Evolutionary conservation across 2,113 vertebrate species (phyloP).

Genomic region (Trogon surrucura): DNA sequence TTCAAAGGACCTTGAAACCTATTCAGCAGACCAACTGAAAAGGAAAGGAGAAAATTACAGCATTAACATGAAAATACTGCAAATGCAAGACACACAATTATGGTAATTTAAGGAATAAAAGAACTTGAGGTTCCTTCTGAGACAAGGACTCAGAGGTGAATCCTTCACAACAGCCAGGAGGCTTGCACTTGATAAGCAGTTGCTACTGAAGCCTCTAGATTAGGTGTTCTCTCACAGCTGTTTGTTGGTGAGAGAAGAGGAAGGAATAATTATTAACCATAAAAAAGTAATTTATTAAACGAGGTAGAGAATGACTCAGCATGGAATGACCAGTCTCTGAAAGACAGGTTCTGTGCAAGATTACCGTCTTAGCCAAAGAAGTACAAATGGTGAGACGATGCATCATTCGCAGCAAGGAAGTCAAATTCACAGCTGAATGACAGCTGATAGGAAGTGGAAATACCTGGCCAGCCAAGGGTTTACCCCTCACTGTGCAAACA

Average conservation of each 20-base stretch:
- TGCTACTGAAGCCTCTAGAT: neutral
- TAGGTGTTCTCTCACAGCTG: neutral
- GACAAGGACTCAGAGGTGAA: neutral
- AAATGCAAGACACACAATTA: conserved; percentile 14
- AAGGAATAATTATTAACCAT: neutral
- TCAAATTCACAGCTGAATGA: fast-evolving
- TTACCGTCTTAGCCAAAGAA: neutral
- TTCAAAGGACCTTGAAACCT: conserved; percentile 22
- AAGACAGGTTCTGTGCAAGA: neutral
- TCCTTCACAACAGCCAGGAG: neutral
- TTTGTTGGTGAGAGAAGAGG: neutral
- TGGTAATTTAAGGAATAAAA: conserved; percentile 31
- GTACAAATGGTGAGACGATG: fast-evolving
- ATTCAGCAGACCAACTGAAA: neutral
- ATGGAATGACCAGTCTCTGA: neutral
- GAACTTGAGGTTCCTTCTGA: neutral
- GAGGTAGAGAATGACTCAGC: neutral
- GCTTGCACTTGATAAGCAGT: neutral
- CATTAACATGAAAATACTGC: conserved; percentile 43
- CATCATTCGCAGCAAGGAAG: neutral
- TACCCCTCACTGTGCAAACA: neutral
- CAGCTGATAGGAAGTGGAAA: neutral
- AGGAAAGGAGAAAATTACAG: conserved; percentile 10
- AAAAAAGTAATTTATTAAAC: neutral
- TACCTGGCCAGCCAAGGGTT: fast-evolving